A percentile compares a stretch with the other conserved stretches of the same genome.
phyloP scores from a whole-genome alignment of 1,140 invertebrate genomes.

The Kradibia gibbosae region DNA sequence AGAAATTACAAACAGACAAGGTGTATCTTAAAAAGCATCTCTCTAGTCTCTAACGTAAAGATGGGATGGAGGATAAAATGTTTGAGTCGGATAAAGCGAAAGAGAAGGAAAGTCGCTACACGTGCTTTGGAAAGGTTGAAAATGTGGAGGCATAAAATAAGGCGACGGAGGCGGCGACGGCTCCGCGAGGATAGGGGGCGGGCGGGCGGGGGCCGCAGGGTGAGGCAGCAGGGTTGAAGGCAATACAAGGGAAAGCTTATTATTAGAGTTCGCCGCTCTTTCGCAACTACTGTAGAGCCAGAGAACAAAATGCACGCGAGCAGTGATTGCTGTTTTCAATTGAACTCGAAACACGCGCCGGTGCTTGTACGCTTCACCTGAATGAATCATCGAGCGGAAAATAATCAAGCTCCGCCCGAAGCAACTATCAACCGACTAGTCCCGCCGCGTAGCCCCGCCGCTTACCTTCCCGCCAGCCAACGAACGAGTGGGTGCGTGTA shows the following conservation, averaged over 20 bases:
- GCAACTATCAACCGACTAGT: constrained; percentile 64
- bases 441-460: no score
- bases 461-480: constrained; percentile 49
- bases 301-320: constrained; percentile 73
- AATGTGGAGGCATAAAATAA: constrained; percentile 57
- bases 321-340: constrained; percentile 74
- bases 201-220: constrained; percentile 38
- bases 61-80: neutral
- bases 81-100: neutral
- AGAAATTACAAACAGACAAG: neutral
- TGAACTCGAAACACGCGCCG: constrained; percentile 66
- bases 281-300: constrained; percentile 5
- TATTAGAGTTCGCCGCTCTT: constrained; percentile 72
- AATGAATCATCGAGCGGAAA: constrained; percentile 73
- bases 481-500: constrained; percentile 33
- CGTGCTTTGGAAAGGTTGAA: constrained; percentile 53
- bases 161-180: constrained; percentile 40
- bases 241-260: constrained; percentile 74
- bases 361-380: constrained; percentile 67
- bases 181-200: constrained; percentile 37
- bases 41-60: neutral
- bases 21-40: constrained; percentile 23
- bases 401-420: constrained; percentile 72
- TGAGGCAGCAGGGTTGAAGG: constrained; percentile 63
- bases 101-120: constrained; percentile 21